phyloP scores from a whole-genome alignment of 2,888 invertebrate species.

The Atherix ibis region DNA sequence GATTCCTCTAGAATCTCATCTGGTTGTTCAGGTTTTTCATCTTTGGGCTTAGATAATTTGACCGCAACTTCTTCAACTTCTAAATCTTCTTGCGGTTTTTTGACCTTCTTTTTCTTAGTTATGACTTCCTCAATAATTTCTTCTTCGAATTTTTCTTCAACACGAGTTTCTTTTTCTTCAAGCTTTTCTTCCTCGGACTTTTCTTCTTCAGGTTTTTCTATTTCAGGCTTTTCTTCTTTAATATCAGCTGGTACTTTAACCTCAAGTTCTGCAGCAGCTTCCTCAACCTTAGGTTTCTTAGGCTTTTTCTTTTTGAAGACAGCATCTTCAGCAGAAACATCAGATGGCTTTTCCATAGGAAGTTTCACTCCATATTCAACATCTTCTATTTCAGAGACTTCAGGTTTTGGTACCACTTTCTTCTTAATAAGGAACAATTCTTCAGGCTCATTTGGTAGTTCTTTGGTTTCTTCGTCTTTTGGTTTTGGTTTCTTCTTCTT shows the following conservation, averaged over 20 bases:
- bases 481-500: conserved; percentile 13
- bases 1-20: conserved; percentile 16
- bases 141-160: background rate
- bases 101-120: background rate
- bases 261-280: conserved; percentile 3
- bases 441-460: conserved; percentile 9
- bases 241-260: conserved; percentile 1
- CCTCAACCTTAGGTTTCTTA: conserved; percentile 18
- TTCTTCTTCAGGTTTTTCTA: conserved; percentile 7
- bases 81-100: background rate
- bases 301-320: conserved; percentile 25
- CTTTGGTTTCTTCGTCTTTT: conserved; percentile 6
- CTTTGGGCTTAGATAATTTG: conserved; percentile 13
- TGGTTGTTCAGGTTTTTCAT: conserved; percentile 17
- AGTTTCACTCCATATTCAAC: conserved; percentile 7
- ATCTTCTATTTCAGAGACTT: conserved; percentile 6
- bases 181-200: conserved; percentile 16
- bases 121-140: background rate
- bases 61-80: conserved; percentile 11
- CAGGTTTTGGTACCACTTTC: conserved; percentile 6
- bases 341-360: conserved; percentile 3
- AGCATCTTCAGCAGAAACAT: conserved; percentile 18
- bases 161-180: conserved; percentile 9
- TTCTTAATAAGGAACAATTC: conserved; percentile 6
- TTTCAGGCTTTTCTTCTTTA: conserved; percentile 1